A percentile compares a stretch with the other conserved stretches of the same genome.
These are phyloP conservation scores for Tinea trinotella DNA, from an alignment of 2,888 invertebrate species.

Conservation along the genomic window DNA sequence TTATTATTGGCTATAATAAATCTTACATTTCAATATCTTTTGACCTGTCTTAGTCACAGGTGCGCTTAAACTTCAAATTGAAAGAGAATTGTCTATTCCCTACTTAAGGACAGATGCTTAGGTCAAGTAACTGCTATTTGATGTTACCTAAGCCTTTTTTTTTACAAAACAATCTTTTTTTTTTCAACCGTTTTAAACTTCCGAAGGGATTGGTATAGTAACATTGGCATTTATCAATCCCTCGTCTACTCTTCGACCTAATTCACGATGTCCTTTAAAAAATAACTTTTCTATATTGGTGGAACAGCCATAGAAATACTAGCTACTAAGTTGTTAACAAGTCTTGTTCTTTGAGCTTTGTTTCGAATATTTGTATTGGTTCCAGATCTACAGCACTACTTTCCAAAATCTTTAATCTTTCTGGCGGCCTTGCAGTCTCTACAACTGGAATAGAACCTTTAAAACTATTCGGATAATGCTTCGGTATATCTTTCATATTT, in stretches of 20 bases:
- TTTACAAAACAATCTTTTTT: no score
- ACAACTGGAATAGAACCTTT: no score
- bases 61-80: no score
- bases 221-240: constrained; percentile 5
- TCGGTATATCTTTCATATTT: constrained; percentile 86
- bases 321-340: constrained; percentile 18
- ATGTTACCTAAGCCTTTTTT: no score
- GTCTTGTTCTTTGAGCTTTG: constrained; percentile 75
- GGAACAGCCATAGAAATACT: constrained; percentile 19
- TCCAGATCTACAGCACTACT: constrained; percentile 37
- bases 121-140: no score
- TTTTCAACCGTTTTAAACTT: neutral
- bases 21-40: no score
- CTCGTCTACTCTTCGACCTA: neutral
- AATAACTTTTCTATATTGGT: constrained; percentile 20
- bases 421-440: constrained; percentile 22
- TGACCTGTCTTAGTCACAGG: no score
- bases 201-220: neutral
- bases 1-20: no score
- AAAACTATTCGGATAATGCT: no score
- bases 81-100: no score
- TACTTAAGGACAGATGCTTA: no score
- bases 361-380: constrained; percentile 78
- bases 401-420: constrained; percentile 30
- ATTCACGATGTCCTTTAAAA: neutral